Evolutionary conservation across 2,113 vertebrate species (phyloP), one percentile per base, ranked within the genome.

Genomic region (Grantiella picta): DNA sequence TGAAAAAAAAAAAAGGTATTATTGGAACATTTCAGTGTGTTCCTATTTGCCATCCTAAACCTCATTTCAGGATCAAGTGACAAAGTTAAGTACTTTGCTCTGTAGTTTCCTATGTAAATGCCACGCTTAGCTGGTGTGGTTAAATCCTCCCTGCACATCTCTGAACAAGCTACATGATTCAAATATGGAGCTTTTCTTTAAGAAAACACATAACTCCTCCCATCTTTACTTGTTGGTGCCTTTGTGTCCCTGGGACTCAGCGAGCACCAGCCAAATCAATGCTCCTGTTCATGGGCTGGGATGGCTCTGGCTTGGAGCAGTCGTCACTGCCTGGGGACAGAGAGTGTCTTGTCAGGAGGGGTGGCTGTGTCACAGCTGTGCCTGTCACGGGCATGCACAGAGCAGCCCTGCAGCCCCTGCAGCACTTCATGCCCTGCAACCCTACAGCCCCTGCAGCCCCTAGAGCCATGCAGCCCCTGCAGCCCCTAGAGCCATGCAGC

Each of bases 231-330:
- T 4, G 33, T 12, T 19, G 86, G 31, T 36, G 61, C 31, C 22
- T 72, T 42, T 10, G 25, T 1, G 1, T 8, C 14, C 1, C 45
- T 29, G 64, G 44, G 12, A 20, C 0, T 2, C 36, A 4, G 35
- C 0, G 5, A 33, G 59, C 2, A 0, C n/a, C 35, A 23, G 73
- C 24, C 29, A 2, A 42, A 44, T 75, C 79, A 63, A 7, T 75
- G 71, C 4, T 5, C 0, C 73, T 27, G 76, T 78, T 89, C 14
- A 38, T 7, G 75, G 90, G 75, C 78, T 11, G 77, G 31, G 28
- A 4, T 0, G 45, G 36, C 45, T 65, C 57, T 80, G 12, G 9
- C 2, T 4, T 0, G 77, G 50, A 63, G 68, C 80, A 7, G 64
- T 3, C 0, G 3, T 13, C 89, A 1, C 64, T 40, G 81, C 15